These are phyloP conservation scores for Tokudaia tokunoshimensis DNA, from an alignment of 2,797 vertebrate species.

Conservation along the genomic window DNA sequence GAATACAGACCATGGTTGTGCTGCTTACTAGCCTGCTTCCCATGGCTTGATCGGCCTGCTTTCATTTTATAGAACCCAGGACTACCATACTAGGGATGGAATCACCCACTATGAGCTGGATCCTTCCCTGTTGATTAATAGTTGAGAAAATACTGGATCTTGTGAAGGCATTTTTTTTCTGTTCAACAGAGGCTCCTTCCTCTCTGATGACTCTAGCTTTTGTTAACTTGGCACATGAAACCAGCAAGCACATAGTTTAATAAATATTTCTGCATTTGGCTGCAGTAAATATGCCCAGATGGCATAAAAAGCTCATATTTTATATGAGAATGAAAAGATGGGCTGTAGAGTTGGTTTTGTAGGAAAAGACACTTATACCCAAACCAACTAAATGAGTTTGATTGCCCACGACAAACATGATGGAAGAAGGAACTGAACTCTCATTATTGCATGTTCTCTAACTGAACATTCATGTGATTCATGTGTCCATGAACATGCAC, in stretches of 20 bases:
- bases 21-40: background rate
- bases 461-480: background rate
- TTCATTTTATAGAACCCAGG: background rate
- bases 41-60: background rate
- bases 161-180: background rate
- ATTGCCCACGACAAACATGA: background rate
- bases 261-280: background rate
- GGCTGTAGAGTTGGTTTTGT: background rate
- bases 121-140: background rate
- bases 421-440: background rate
- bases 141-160: background rate
- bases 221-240: background rate
- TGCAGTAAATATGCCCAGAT: background rate
- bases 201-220: background rate
- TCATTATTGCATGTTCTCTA: background rate
- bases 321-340: background rate
- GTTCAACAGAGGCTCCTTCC: background rate
- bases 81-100: background rate
- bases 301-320: background rate
- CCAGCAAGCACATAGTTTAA: background rate
- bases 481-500: background rate
- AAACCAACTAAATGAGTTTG: background rate
- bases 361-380: background rate
- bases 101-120: background rate
- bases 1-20: background rate